Percentiles rank a stretch among this genome's conserved stretches.
Evolutionary conservation across 2,113 vertebrate genomes (phyloP).

Genomic region (Orycteropus afer): DNA sequence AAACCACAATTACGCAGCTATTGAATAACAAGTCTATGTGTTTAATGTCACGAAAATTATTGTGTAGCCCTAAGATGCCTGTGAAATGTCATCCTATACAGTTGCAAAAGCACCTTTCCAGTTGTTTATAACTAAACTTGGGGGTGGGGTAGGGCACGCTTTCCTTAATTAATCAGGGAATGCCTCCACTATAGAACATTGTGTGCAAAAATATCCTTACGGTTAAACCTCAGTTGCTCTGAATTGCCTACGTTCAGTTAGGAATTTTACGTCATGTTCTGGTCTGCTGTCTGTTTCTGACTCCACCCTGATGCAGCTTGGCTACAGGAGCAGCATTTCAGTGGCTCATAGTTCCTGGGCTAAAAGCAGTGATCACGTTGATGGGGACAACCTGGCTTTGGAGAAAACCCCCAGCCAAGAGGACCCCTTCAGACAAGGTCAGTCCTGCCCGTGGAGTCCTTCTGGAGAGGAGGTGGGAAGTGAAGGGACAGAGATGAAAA

Average conservation of each 20-base stretch:
- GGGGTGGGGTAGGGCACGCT: too few relatives aligned
- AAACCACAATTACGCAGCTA: conserved; percentile 61
- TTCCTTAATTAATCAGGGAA: conserved; percentile 46
- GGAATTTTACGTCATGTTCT: background rate
- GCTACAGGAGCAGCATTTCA: background rate
- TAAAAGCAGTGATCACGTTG: background rate
- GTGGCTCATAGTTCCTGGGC: background rate
- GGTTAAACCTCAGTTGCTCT: conserved; percentile 15
- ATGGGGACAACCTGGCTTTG: background rate
- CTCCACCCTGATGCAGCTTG: too few relatives aligned
- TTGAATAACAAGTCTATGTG: conserved; percentile 38
- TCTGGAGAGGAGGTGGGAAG: background rate
- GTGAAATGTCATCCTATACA: conserved; percentile 48
- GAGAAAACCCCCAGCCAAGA: background rate
- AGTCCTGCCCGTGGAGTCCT: background rate
- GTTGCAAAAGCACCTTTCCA: conserved; percentile 39
- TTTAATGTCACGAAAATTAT: conserved; percentile 63
- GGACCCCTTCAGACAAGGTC: background rate
- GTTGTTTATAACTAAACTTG: conserved; percentile 23
- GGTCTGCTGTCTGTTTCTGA: background rate
- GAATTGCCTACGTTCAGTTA: background rate
- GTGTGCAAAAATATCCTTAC: background rate
- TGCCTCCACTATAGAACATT: background rate
- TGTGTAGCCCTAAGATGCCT: background rate
- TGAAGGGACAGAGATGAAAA: background rate